Evolutionary conservation across 2,888 invertebrate genomes (phyloP), one percentile per base, ranked within the genome.

Genomic region (Incurvaria masculella): DNA sequence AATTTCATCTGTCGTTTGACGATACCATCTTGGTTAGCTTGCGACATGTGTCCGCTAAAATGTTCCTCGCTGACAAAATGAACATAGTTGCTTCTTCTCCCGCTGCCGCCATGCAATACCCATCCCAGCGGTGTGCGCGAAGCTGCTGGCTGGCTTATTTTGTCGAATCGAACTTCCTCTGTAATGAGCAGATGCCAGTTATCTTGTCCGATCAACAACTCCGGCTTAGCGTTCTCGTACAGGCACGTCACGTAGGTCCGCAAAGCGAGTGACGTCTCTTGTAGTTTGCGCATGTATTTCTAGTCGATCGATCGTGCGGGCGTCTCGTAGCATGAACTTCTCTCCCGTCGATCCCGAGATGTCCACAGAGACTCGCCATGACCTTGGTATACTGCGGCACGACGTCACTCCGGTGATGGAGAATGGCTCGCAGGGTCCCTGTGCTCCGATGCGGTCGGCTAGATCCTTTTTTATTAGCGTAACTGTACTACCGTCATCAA

Each of bases 71-170:
- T n/a, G n/a, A n/a, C n/a, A n/a, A 23, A 23, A 23, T 23, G 23
- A 10, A 23, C 23, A 10, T 10, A 10, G 10, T 10, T 5, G 23
- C 10, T 10, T 5, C 23, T 23, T 23, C 23, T 23, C 23, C 23
- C 23, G 23, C 6, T 10, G 23, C 23, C 23, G 1, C 52, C 48
- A 19, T 50, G 52, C 1, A 52, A 6, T 16, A 46, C 46, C 50
- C 50, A 52, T 11, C 52, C 50, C 19, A 52, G 38, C 1, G 50
- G 49, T 2, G 51, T 53, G 6, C 49, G 51, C 5, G 50, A 50
- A 21, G 47, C 45, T n/a, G 11, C 45, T 1, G 52, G 50, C 11
- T 50, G 49, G 20, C 47, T 21, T 2, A 17, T 19, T 17, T 42
- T 47, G n/a, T 47, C 50, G 10, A 18, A 21, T 8, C 19, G 20